Evolutionary conservation across 2,113 vertebrate species (phyloP), one percentile per base, ranked within the genome.

Genomic region (Willisornis vidua): DNA sequence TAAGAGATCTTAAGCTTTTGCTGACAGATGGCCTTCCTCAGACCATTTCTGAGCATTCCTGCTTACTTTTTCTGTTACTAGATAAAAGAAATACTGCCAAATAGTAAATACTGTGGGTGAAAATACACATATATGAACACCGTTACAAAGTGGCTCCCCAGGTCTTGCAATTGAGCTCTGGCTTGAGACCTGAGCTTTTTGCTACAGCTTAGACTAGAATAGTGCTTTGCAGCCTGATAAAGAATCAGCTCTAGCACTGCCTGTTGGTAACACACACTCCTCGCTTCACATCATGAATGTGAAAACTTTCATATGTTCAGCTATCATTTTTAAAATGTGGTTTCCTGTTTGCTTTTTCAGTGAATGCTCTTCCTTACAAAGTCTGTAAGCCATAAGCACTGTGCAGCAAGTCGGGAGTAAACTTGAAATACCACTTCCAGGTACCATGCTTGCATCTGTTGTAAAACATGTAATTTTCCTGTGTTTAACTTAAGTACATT

Each of bases 321-420:
- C 77, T 89, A 89, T 84, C n/a, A 24, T 68, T 95, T 91, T 91
- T 41, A 35, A 95, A 94, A 68, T 85, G 91, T 26, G 65, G 66
- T 89, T 94, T 94, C 84, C 93, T 94, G 61, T 89, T 92, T 94
- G 66, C 49, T 87, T 95, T 95, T 73, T 45, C 51, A 85, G 71
- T 70, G 28, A 89, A 46, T 31, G 54, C 49, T 85, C 78, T 91
- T 87, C 74, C 41, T 83, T 58, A 51, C 26, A 76, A 87, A 94
- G 37, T 62, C 87, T 91, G 78, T 33, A 87, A 54, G 43, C 74
- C 63, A 79, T 68, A 79, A 85, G 31, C 28, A 54, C 37, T 58
- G 37, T 62, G 39, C 22, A 82, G 46, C 51, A 52, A 82, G n/a
- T 33, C 81, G 89, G 71, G 46, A 72, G 41, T 83, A 62, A 37